Conservation (phyloP, 2,797 vertebrate genomes). For the Gallirallus australis region DNA sequence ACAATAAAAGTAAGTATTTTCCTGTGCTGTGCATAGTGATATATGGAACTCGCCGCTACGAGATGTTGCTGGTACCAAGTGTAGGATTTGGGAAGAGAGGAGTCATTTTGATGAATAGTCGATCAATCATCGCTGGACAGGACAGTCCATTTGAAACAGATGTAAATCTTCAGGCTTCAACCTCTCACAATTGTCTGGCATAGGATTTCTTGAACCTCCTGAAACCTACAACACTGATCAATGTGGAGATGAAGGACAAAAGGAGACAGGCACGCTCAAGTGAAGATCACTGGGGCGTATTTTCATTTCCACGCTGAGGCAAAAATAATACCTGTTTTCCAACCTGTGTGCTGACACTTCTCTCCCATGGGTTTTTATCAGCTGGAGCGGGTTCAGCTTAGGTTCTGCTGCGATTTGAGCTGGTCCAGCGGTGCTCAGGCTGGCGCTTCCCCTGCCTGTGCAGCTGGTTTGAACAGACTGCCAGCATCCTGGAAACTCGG, state of each 20-base stretch:
- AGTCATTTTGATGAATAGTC: neutral
- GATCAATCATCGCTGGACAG: neutral
- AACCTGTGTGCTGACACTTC: neutral
- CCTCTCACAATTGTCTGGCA: neutral
- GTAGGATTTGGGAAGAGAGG: neutral
- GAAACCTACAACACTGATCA: neutral
- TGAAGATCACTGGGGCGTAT: neutral
- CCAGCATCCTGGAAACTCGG: conserved; percentile 2
- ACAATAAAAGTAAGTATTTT: conserved; percentile 3
- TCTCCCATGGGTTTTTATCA: neutral
- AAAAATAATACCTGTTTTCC: neutral
- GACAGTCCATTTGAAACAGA: conserved; percentile 7
- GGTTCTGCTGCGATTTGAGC: conserved; percentile 24
- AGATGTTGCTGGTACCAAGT: neutral
- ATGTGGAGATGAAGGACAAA: neutral
- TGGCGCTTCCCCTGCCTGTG: neutral
- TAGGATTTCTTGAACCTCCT: neutral
- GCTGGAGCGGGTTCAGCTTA: neutral
- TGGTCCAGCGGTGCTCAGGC: neutral
- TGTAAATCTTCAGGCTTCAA: neutral
- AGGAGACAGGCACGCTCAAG: neutral
- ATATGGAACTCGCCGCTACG: neutral
- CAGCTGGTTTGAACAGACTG: conserved; percentile 9
- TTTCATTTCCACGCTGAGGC: conserved; percentile 25
- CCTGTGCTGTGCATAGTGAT: neutral